A percentile compares a stretch with the other conserved stretches of the same genome.
phyloP scores from a whole-genome alignment of 37 sponge, comb jelly and placozoan genomes.

The Theonella swinhoei region DNA sequence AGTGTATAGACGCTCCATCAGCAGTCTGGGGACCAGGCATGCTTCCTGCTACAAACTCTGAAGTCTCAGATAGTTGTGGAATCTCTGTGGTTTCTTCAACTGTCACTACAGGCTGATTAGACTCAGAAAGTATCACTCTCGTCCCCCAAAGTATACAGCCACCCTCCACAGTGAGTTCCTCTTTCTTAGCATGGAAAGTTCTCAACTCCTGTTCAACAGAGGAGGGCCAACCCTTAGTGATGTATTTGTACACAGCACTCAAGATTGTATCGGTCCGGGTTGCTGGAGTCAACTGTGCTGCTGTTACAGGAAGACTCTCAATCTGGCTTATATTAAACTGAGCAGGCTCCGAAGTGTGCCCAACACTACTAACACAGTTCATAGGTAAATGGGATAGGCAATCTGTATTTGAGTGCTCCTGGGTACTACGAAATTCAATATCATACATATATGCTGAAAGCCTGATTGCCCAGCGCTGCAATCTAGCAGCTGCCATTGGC shows the following conservation, averaged over 20 bases:
- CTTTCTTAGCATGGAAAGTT: too few species aligned
- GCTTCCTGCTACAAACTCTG: too few species aligned
- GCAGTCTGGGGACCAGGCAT: too few species aligned
- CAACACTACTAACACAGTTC: not conserved
- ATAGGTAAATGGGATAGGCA: conserved; percentile 58
- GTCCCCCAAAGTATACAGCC: too few species aligned
- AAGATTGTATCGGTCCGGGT: conserved; percentile 48
- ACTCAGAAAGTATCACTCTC: too few species aligned
- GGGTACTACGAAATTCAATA: conserved; percentile 58
- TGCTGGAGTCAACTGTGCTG: not conserved
- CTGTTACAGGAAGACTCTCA: conserved; percentile 28
- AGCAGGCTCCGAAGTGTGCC: not conserved
- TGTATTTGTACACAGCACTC: conserved; percentile 37
- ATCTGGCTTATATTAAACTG: conserved; percentile 28
- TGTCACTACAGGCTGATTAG: too few species aligned
- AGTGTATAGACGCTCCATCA: too few species aligned
- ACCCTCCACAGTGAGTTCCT: too few species aligned
- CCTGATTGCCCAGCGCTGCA: conserved; percentile 37
- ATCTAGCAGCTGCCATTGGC: conserved; percentile 46
- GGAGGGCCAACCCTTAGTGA: conserved; percentile 40
- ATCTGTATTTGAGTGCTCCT: conserved; percentile 63
- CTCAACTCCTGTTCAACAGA: too few species aligned
- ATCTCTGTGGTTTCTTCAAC: too few species aligned
- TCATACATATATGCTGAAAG: conserved; percentile 53
- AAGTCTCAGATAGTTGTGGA: too few species aligned